These are phyloP conservation scores for Chloropsis cyanopogon DNA, from an alignment of 2,113 vertebrate genomes.

Conservation along the genomic window DNA sequence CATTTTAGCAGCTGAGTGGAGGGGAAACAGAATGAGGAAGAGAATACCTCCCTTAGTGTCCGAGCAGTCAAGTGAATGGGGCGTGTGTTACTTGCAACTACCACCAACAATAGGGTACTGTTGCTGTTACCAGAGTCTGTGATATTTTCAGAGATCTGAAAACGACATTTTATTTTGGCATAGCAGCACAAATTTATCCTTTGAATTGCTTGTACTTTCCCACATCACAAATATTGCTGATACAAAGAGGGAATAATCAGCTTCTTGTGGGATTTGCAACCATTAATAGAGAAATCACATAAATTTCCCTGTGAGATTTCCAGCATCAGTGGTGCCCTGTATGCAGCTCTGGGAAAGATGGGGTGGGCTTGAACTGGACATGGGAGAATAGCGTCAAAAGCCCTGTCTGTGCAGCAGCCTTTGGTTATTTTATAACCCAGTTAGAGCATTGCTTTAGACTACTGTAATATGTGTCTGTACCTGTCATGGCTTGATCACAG, in stretches of 20 bases:
- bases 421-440: not conserved
- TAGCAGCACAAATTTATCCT: not conserved
- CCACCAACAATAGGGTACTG: conserved; percentile 20
- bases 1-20: conserved; percentile 12
- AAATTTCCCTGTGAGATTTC: not conserved
- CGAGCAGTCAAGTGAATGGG: not conserved
- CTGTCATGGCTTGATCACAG: not conserved
- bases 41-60: not conserved
- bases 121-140: not conserved
- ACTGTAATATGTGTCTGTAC: not conserved
- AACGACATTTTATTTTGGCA: not conserved
- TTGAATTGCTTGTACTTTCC: conserved; percentile 3
- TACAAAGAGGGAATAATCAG: not conserved
- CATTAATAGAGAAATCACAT: not conserved
- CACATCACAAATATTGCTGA: not conserved
- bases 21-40: not conserved
- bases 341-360: not conserved
- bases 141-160: conserved; percentile 18
- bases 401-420: not conserved
- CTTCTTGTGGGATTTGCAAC: not conserved
- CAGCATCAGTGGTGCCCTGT: not conserved
- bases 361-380: not conserved
- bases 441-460: not conserved
- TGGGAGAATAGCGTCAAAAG: not conserved
- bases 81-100: not conserved